Percentiles rank a stretch among this genome's conserved stretches.
Conservation (phyloP, 2,888 invertebrate species). For the Catocala fraxini region DNA sequence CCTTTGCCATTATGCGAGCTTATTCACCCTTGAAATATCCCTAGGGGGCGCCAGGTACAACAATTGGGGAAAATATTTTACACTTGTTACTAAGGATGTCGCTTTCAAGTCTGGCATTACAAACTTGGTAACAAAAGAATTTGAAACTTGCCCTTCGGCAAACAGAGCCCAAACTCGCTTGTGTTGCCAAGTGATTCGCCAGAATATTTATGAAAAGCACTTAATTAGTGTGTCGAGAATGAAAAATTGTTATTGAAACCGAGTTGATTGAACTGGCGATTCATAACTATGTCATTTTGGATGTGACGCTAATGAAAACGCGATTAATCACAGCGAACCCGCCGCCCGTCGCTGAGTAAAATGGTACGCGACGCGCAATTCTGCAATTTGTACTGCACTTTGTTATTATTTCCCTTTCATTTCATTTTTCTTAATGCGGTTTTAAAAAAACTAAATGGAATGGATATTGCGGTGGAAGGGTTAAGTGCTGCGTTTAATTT, state of each 20-base stretch:
- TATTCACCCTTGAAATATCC: slow-evolving; percentile 89
- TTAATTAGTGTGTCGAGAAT: slow-evolving; percentile 87
- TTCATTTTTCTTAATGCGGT: slow-evolving; percentile 41
- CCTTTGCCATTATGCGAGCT: slow-evolving; percentile 88
- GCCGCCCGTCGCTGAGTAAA: slow-evolving; percentile 61
- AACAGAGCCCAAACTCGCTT: slow-evolving; percentile 62
- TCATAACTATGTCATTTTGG: slow-evolving; percentile 86
- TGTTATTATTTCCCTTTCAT: slow-evolving; percentile 53
- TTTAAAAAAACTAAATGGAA: slow-evolving; percentile 43
- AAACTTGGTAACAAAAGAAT: slow-evolving; percentile 56
- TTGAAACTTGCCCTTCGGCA: slow-evolving; percentile 49
- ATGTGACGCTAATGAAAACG: slow-evolving; percentile 81
- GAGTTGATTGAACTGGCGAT: slow-evolving; percentile 84
- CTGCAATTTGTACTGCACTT: slow-evolving; percentile 65
- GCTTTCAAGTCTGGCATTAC: slow-evolving; percentile 77
- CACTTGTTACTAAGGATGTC: slow-evolving; percentile 87
- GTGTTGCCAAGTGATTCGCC: slow-evolving; percentile 43
- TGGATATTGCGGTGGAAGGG: slow-evolving; percentile 37
- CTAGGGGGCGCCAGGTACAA: slow-evolving; percentile 86
- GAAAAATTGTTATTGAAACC: slow-evolving; percentile 87
- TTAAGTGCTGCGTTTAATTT: slow-evolving; percentile 25
- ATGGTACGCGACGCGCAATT: slow-evolving; percentile 69
- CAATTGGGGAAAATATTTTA: slow-evolving; percentile 88
- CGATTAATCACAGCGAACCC: slow-evolving; percentile 75
- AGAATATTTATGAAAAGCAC: slow-evolving; percentile 84